phyloP scores from a whole-genome alignment of 2,113 vertebrate genomes.

The Tachysurus vachellii region DNA sequence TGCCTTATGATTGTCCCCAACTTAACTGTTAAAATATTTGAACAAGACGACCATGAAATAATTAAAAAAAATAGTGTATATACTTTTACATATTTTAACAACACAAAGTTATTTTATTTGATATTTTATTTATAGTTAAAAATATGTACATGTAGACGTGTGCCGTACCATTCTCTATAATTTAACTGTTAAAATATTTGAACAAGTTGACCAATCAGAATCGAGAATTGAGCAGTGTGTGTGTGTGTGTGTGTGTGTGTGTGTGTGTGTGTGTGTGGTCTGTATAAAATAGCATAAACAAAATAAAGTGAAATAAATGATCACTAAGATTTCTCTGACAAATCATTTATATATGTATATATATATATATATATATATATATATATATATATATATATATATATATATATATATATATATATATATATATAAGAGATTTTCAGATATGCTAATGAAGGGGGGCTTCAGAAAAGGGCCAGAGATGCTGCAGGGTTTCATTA shows the following conservation, averaged over 20 bases:
- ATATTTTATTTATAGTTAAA: too few species aligned
- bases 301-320: background rate
- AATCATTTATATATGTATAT: background rate
- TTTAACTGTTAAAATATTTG: too few species aligned
- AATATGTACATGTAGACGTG: background rate
- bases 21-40: too few species aligned
- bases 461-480: background rate
- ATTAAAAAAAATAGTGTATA: too few species aligned
- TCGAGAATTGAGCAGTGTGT: background rate
- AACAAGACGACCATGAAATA: too few species aligned
- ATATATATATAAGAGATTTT: background rate
- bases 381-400: background rate
- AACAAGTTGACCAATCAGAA: background rate
- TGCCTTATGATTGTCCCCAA: too few species aligned
- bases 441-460: background rate
- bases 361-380: background rate
- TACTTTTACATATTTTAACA: too few species aligned
- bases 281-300: too few species aligned
- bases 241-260: too few species aligned
- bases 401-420: background rate
- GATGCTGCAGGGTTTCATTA: background rate
- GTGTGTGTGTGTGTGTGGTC: too few species aligned
- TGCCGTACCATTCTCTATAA: background rate
- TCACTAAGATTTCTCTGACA: background rate
- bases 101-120: too few species aligned